A percentile compares a stretch with the other conserved stretches of the same genome.
phyloP scores from a whole-genome alignment of 2,888 invertebrate species.

The Diaphora mendica region DNA sequence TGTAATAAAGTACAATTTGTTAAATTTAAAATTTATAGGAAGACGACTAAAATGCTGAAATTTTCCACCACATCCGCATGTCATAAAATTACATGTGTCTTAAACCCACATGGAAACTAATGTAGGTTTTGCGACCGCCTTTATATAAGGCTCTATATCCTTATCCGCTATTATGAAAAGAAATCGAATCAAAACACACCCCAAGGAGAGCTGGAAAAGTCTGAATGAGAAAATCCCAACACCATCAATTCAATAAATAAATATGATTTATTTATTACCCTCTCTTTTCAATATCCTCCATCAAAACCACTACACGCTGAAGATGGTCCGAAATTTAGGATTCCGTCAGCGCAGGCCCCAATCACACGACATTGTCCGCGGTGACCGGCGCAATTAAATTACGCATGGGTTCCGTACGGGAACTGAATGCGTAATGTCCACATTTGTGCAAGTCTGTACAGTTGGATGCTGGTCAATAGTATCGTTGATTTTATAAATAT shows the following conservation, averaged over 20 bases:
- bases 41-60: too few species aligned
- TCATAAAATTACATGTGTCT: too few species aligned
- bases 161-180: background rate
- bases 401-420: constrained; percentile 54
- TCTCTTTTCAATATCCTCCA: constrained; percentile 15
- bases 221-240: constrained; percentile 1
- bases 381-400: constrained; percentile 59
- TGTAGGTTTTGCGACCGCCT: background rate
- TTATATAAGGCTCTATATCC: too few species aligned
- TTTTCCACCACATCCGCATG: too few species aligned
- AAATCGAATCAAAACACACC: background rate
- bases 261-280: constrained; percentile 25
- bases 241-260: constrained; percentile 16
- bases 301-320: constrained; percentile 37
- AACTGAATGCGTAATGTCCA: constrained; percentile 50
- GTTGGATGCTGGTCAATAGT: constrained; percentile 6
- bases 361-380: constrained; percentile 77
- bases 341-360: constrained; percentile 65
- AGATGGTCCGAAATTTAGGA: constrained; percentile 55
- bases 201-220: background rate
- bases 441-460: constrained; percentile 26
- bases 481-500: constrained; percentile 3
- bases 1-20: too few species aligned
- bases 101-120: too few species aligned
- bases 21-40: too few species aligned